Base-by-base conservation (phyloP, 2,888 invertebrate species). In the Nemoura dubitans region DNA sequence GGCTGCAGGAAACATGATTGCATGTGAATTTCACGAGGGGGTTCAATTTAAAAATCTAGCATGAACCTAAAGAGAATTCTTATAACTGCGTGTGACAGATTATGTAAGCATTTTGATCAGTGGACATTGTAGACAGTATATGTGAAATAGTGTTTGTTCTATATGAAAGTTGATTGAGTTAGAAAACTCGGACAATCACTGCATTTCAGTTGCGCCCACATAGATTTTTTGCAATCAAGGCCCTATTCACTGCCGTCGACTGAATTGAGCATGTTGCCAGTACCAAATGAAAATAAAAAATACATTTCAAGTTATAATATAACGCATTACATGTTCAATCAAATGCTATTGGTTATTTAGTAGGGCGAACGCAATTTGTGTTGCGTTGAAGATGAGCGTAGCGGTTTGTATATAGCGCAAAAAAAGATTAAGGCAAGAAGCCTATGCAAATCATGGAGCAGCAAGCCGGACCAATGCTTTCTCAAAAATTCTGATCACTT, bases 121-220 rank as follows among this genome's bases (percentile, higher is more conserved):
- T 7, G 10, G 3, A 36, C 5, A 6, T 36, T 36, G 5, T 3
- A 36, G 14, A 7, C 59, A 59, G 59, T 10, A 59, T 2, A 59
- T 21, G 14, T 1, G 10, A 16, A 59, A 7, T 16, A 21, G 59
- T 21, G 14, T 59, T 59, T 59, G 14, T 10, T 59, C 10, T 7
- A 1, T 10, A 14, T 59, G 10, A 14, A 10, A 16, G 10, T 59
- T 7, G 21, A 16, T 59, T 21, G 16, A 59, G 59, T 59, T 59
- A 81, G n/a, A 30, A 81, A 28, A 16, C 28, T 81, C 30, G 28
- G 14, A 81, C 81, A 81, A 81, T 29, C 81, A 27, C 0, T 81
- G 26, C n/a, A 81, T 29, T 81, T 81, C 28, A 28, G 81, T 30
- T 29, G 30, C n/a, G 16, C 28, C 27, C 78, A 78, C 59, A 59